Evolutionary conservation across 1,140 invertebrate species (phyloP).

Genomic region (Lordiphosa collinella): DNA sequence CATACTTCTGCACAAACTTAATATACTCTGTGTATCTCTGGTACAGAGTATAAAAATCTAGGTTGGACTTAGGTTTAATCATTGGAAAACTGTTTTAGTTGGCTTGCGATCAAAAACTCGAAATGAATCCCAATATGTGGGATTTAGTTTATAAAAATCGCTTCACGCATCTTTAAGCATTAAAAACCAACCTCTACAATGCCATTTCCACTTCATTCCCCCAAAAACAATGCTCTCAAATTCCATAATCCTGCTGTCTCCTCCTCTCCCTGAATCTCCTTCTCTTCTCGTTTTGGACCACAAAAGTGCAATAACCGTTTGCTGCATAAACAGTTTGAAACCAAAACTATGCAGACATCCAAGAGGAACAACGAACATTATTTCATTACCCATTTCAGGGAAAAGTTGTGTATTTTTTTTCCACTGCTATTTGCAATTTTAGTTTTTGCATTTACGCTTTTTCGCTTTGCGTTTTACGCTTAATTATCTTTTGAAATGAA

Average conservation of each 20-base stretch:
- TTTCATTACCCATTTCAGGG: background rate
- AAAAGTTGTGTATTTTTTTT: constrained; percentile 31
- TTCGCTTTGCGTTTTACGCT: constrained; percentile 24
- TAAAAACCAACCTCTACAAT: no score
- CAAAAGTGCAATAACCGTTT: constrained; percentile 9
- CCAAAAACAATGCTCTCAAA: background rate
- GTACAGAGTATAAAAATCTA: no score
- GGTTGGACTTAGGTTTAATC: no score
- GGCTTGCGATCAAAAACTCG: no score
- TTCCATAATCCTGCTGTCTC: background rate
- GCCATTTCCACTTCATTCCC: no score
- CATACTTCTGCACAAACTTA: no score
- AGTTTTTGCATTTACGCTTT: constrained; percentile 18
- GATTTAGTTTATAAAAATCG: no score
- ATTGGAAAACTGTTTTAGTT: no score
- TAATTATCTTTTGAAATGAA: constrained; percentile 40
- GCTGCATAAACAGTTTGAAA: constrained; percentile 3
- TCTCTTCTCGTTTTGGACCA: background rate
- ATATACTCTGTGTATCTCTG: no score
- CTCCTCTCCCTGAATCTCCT: background rate
- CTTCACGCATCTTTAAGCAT: no score
- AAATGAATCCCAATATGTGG: no score
- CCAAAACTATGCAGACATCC: constrained; percentile 9
- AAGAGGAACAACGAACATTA: constrained; percentile 1
- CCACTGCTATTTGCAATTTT: constrained; percentile 23